phyloP scores from a whole-genome alignment of 2,113 vertebrate species.

The Grallaria varia region DNA sequence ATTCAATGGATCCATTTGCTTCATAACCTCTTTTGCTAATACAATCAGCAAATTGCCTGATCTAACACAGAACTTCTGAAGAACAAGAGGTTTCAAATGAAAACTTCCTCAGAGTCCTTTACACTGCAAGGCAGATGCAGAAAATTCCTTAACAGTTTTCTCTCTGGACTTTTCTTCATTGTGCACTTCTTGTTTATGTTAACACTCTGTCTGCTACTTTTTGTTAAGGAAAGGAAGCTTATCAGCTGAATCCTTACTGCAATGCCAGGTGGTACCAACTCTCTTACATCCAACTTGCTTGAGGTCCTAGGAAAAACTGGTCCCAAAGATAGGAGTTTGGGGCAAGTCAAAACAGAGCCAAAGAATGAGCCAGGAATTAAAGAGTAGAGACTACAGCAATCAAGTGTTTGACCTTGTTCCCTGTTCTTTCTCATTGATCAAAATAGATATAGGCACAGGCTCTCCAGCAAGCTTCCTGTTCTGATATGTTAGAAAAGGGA shows the following conservation, averaged over 20 bases:
- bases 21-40: not conserved
- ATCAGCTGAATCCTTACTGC: not conserved
- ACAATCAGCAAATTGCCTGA: not conserved
- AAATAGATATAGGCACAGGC: not conserved
- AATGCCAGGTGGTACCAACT: not conserved
- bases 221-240: not conserved
- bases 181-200: not conserved
- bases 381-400: not conserved
- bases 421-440: not conserved
- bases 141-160: not conserved
- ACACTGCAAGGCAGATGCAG: not conserved
- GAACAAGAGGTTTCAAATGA: not conserved
- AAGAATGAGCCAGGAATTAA: not conserved
- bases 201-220: not conserved
- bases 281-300: not conserved
- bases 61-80: not conserved
- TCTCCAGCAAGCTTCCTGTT: not conserved
- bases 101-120: not conserved
- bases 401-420: not conserved
- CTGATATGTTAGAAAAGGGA: not conserved
- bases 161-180: not conserved
- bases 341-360: not conserved
- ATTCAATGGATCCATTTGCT: not conserved
- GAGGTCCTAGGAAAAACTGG: not conserved
- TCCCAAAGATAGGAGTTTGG: not conserved